Evolutionary conservation across 2,797 vertebrate genomes (phyloP).

Genomic region (Myotis myotis): DNA sequence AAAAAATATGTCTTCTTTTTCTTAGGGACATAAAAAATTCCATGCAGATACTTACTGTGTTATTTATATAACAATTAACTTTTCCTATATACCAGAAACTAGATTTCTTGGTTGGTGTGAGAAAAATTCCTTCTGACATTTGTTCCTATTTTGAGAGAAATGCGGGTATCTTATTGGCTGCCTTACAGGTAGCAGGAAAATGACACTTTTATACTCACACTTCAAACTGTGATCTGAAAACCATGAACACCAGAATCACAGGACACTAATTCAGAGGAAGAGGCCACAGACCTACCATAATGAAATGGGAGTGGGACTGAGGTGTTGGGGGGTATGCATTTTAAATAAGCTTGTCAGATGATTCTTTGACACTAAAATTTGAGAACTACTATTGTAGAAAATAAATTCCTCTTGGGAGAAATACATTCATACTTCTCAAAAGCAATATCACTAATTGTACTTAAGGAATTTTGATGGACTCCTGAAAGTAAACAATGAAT

Average conservation of each 20-base stretch:
- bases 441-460: not conserved
- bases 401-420: constrained; percentile 5
- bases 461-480: not conserved
- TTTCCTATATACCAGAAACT: not conserved
- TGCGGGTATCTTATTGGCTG: not conserved
- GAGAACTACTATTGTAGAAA: not conserved
- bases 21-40: not conserved
- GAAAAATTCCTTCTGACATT: not conserved
- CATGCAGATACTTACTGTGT: not conserved
- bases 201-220: not conserved
- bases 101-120: not conserved
- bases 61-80: not conserved
- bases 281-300: not conserved
- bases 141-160: not conserved
- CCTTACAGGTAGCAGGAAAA: not conserved
- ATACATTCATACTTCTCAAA: not conserved
- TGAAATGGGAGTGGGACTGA: not conserved
- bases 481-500: constrained; percentile 17
- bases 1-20: not conserved
- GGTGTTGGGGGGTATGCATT: not conserved
- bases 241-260: not conserved
- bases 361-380: not conserved
- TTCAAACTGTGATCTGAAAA: not conserved
- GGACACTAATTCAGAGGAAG: not conserved
- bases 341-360: not conserved